Percentiles rank a stretch among this genome's conserved stretches.
Conservation (phyloP, 2,113 vertebrate species). For the Psilopogon haemacephalus region DNA sequence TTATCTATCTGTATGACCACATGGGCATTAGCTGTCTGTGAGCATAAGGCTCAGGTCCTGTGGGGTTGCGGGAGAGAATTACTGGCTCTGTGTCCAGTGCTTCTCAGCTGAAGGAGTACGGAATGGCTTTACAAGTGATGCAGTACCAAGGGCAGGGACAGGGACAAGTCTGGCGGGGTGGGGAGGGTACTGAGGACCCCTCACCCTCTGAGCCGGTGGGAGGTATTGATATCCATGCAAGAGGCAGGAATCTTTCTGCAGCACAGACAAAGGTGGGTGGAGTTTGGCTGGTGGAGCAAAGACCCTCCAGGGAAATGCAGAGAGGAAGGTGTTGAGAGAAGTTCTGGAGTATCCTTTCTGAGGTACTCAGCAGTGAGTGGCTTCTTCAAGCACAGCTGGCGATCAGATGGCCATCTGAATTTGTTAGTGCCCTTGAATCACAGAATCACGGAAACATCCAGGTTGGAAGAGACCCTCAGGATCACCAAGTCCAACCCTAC, state of each 20-base stretch:
- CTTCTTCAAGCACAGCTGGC: background rate
- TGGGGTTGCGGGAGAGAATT: too few relatives aligned
- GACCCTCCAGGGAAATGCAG: background rate
- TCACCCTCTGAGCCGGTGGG: background rate
- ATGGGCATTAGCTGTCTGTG: background rate
- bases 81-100: background rate
- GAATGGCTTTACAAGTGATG: background rate
- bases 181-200: accelerated
- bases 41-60: background rate
- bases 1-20: too few relatives aligned
- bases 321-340: background rate
- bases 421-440: background rate
- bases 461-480: too few relatives aligned
- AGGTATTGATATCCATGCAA: accelerated
- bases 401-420: background rate
- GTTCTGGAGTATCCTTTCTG: background rate
- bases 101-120: background rate
- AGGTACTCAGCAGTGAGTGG: background rate
- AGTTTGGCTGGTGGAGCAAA: background rate
- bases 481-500: too few relatives aligned
- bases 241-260: accelerated
- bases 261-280: background rate
- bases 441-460: too few relatives aligned
- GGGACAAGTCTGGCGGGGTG: background rate
- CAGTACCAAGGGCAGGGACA: background rate